phyloP scores from a whole-genome alignment of 1,140 invertebrate genomes.

The Glomeris maerens region DNA sequence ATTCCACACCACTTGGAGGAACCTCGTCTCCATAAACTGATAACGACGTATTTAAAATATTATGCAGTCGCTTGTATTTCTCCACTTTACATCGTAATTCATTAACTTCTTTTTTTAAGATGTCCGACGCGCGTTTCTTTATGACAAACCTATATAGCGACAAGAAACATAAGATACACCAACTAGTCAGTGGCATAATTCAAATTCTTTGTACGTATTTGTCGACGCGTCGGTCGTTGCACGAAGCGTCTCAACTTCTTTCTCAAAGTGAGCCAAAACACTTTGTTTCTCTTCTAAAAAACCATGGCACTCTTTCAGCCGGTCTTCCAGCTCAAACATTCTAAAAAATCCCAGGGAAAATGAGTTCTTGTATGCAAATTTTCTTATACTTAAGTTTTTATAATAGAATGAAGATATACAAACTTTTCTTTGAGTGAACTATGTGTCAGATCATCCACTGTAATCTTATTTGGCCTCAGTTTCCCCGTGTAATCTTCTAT shows the following conservation, averaged over 20 bases:
- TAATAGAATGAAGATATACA: slow-evolving; percentile 8
- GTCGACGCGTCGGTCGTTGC: slow-evolving; percentile 13
- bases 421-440: slow-evolving; percentile 26
- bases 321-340: slow-evolving; percentile 54
- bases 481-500: slow-evolving; percentile 45
- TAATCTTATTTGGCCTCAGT: slow-evolving; percentile 61
- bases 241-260: slow-evolving; percentile 22
- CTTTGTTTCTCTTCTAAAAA: slow-evolving; percentile 28
- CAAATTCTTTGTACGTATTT: not conserved
- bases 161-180: not conserved
- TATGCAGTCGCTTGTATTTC: slow-evolving; percentile 59
- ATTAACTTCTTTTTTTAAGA: slow-evolving; percentile 38
- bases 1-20: slow-evolving; percentile 64
- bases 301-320: slow-evolving; percentile 42
- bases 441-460: slow-evolving; percentile 71
- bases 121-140: slow-evolving; percentile 24
- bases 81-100: slow-evolving; percentile 59
- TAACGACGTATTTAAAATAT: slow-evolving; percentile 64
- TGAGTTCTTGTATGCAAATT: not conserved
- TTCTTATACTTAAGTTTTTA: not conserved
- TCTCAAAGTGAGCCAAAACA: slow-evolving; percentile 26
- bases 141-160: slow-evolving; percentile 22
- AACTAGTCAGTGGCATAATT: not conserved
- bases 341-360: slow-evolving; percentile 22
- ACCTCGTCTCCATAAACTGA: slow-evolving; percentile 71